Base-by-base conservation (phyloP, 2,797 vertebrate genomes). In the Graptemys geographica region DNA sequence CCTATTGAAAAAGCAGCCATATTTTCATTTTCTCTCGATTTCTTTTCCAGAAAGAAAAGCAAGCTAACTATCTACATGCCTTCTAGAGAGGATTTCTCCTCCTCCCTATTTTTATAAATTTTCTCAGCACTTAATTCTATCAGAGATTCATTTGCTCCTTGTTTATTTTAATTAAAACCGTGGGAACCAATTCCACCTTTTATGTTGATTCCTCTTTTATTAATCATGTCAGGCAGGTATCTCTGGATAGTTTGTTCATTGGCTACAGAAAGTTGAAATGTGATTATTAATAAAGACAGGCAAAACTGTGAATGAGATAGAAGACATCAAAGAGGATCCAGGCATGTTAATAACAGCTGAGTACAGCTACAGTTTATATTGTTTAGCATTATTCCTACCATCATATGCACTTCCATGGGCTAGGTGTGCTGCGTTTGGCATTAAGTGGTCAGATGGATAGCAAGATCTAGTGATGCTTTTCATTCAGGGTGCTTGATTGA, bases 41-140 rank as follows among this genome's bases (percentile, higher is more conserved):
- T 82, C 6, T 92, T 95, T 84, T 90, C 74, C 94, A 95, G 80
- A 88, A 82, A 65, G 76, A 5, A n/a, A 1, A 1, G 88, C 47
- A 55, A 92, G 37, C 1, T 0, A 93, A 83, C 84, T 33, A 18
- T 85, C 91, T 59, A 56, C 74, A 37, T 10, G 79, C 59, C 57
- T 86, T 59, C 74, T 51, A 0, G 0, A 93, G 47, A 88, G 49
- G 86, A 94, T 92, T 74, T 74, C 41, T 74, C 13, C 19, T 37
- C 21, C 15, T 78, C 27, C 25, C 27, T 49, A 91, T 94, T 96
- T 96, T 90, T n/a, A 87, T 83, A 96, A 90, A 89, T 92, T 37
- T 80, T 94, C 21, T 27, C 81, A 41, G 89, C 94, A 93, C 90
- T 27, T 96, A 88, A 92, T 1, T 89, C 51, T 93, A 94, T 84